Percentiles rank a stretch among this genome's conserved stretches.
These are phyloP conservation scores for Prunella strophiata DNA, from an alignment of 2,797 vertebrate species.

Conservation along the genomic window DNA sequence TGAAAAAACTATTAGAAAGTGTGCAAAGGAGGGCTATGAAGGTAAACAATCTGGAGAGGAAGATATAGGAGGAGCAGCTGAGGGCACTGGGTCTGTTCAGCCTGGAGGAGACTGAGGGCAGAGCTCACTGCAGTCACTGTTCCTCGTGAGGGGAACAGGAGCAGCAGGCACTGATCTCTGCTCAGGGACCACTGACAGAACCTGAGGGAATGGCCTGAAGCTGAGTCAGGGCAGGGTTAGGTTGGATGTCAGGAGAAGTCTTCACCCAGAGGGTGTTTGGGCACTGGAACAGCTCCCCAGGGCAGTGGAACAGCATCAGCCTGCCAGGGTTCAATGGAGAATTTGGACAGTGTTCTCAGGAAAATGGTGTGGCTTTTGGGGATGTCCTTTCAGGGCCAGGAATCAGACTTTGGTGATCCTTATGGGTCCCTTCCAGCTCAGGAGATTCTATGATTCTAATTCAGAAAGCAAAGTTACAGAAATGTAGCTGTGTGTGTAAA, in stretches of 20 bases:
- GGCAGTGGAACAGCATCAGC: neutral
- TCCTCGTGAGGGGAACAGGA: neutral
- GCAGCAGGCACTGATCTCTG: neutral
- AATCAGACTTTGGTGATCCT: neutral
- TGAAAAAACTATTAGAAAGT: neutral
- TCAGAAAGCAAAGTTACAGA: neutral
- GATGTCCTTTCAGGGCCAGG: no score
- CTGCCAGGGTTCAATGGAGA: neutral
- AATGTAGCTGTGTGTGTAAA: neutral
- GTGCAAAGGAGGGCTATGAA: neutral
- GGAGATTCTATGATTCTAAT: neutral
- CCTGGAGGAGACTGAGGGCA: neutral
- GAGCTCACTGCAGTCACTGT: neutral
- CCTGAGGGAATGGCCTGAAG: neutral
- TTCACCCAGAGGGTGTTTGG: fast-evolving
- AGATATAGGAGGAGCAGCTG: fast-evolving
- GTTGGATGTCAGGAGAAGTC: fast-evolving
- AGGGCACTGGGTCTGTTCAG: neutral
- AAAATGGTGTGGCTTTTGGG: neutral
- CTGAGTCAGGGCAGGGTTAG: neutral
- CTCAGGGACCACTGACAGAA: neutral
- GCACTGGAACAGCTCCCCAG: neutral
- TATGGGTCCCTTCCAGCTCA: neutral
- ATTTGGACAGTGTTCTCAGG: neutral
- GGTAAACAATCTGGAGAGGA: no score